Evolutionary conservation across 2,113 vertebrate genomes (phyloP).

Genomic region (Neolamprologus hecqui): DNA sequence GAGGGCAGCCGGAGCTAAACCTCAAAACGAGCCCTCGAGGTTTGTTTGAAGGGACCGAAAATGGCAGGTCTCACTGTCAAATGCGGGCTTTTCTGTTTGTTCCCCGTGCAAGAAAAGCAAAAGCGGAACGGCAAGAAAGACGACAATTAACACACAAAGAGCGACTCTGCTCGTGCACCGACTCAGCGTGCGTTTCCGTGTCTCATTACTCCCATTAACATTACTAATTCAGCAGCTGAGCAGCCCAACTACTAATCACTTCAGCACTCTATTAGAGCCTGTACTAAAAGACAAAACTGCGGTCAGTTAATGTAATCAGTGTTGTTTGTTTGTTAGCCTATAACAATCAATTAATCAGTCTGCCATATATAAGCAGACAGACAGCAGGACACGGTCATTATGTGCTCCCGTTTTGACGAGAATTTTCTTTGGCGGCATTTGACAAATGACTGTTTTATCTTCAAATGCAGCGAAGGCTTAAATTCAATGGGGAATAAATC

Average conservation of each 20-base stretch:
- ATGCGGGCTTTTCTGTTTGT: neutral
- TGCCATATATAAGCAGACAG: neutral
- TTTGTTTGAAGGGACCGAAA: neutral
- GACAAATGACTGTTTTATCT: conserved; percentile 35
- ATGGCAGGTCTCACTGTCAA: neutral
- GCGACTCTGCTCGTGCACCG: neutral
- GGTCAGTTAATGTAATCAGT: neutral
- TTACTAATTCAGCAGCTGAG: neutral
- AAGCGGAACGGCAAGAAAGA: neutral
- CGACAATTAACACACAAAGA: neutral
- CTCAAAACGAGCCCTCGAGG: neutral
- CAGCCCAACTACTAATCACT: neutral
- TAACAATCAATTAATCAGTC: neutral
- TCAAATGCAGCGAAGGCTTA: conserved; percentile 20
- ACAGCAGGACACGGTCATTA: neutral
- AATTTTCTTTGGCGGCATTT: conserved; percentile 7
- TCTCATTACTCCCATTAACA: neutral
- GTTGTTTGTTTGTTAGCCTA: neutral
- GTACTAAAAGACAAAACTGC: neutral
- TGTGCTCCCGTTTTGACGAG: neutral
- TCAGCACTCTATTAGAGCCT: neutral
- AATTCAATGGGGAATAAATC: conserved; percentile 21
- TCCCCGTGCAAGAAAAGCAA: neutral
- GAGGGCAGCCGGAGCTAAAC: neutral
- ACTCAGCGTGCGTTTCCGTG: neutral